Base-by-base conservation (phyloP, 1,140 invertebrate species). In the Dysdera silvatica region DNA sequence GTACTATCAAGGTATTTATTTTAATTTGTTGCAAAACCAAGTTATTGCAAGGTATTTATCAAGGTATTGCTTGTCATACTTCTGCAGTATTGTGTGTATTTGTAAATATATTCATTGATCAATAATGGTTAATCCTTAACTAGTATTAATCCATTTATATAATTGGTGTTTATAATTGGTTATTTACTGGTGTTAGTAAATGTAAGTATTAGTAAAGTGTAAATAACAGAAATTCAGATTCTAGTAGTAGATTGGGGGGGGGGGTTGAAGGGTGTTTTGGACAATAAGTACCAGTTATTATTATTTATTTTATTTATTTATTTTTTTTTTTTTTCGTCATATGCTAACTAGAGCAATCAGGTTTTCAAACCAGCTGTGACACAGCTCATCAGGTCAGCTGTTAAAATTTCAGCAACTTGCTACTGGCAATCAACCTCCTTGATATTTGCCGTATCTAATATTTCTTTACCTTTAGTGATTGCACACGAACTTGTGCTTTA, bases 1-100 rank as follows among this genome's bases (percentile, higher is more conserved):
- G 87, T 70, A 89, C 88, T 0, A 82, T 90, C 26, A 86, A 85
- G 20, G 61, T 64, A 41, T 24, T 12, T 12, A 37, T n/a, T n/a
- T 81, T 65, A 80, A 81, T 68, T 61, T 76, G 28, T 68, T 81
- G 2, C 80, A 81, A 63, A 75, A 77, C 59, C 79, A 81, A 73
- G 80, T 80, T 28, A 80, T 81, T 68, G 80, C 81, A 75, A 77
- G 78, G n/a, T n/a, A 74, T n/a, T n/a, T n/a, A 67, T 45, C 23
- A 23, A 75, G 56, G 51, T 23, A 47, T 67, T 35, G 24, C 28
- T n/a, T 60, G 24, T 48, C n/a, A 49, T 18, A 53, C 61, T 51
- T 33, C 41, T 49, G 18, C 18, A n/a, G 33, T 26, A 51, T 16
- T 37, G 26, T 16, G n/a, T 49, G n/a, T 49, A 49, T 16, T 32